Evolutionary conservation across 2,113 vertebrate species (phyloP), one percentile per base, ranked within the genome.

Genomic region (Antigone vipio): DNA sequence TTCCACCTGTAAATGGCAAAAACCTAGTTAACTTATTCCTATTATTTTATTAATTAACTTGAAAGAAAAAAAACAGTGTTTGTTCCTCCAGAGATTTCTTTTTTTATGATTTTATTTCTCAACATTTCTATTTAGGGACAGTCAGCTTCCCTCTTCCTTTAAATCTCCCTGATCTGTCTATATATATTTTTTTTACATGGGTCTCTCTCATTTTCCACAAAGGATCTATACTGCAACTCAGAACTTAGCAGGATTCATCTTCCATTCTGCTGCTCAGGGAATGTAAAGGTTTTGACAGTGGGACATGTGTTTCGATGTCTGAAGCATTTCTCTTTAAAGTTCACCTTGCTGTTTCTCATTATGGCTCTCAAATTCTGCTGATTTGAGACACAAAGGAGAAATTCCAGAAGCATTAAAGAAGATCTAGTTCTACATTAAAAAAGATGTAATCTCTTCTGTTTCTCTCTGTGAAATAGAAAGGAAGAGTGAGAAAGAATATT

Each of bases 371-470:
- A 78, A 93, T 92, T 95, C 86, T 91, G 67, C 77, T 97, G 75
- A 96, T 96, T 88, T 96, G 59, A 95, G 75, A 96, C 68, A 94
- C 34, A 67, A 81, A 79, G 82, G 69, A 96, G 55, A 97, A 96
- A 97, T 64, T 81, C n/a, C 60, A 69, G 59, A 83, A 92, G 27
- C 26, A 62, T 82, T 97, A 94, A 97, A 94, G 79, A 76, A 91
- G 38, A 96, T 60, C 32, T 96, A 47, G 66, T 95, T 91, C 32
- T 90, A 91, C 45, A 91, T 53, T 94, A 86, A 91, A 85, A 17
- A 64, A 53, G 53, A 87, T 47, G 23, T 12, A 85, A 82, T 88
- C 52, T 85, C 29, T 91, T 45, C 74, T 89, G 60, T 49, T 78
- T 95, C 55, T 63, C 16, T 60, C 52, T 52, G 34, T 80, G 74